phyloP scores from a whole-genome alignment of 2,888 invertebrate species.

The Campopleginae sp. region DNA sequence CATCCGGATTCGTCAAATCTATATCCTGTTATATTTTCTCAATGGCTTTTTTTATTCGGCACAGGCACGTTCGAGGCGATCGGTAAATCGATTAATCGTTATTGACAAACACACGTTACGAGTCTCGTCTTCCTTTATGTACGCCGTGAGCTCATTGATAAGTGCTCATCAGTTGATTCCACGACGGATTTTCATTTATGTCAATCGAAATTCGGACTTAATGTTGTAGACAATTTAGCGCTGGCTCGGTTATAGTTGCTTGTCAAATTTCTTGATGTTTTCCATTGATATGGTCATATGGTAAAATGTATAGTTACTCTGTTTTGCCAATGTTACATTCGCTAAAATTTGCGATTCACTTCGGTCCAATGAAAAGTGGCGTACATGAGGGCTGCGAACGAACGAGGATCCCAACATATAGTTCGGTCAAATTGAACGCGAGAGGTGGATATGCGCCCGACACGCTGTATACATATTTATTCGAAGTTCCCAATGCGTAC shows the following conservation, averaged over 20 bases:
- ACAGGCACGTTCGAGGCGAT: too few species aligned
- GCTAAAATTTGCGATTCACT: conserved; percentile 11
- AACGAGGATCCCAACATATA: conserved; percentile 32
- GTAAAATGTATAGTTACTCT: not conserved
- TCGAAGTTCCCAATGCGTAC: conserved; percentile 23
- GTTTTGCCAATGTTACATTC: not conserved
- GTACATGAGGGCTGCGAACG: conserved; percentile 3
- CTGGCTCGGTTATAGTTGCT: not conserved
- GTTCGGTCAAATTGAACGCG: conserved; percentile 18
- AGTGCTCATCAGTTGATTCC: not conserved
- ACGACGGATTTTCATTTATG: not conserved
- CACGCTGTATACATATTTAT: conserved; percentile 37
- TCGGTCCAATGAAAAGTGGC: not conserved
- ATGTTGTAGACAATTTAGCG: conserved; percentile 2
- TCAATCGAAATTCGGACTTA: not conserved
- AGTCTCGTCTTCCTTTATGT: not conserved
- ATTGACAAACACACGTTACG: not conserved
- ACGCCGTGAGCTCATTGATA: not conserved
- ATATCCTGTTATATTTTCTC: not conserved
- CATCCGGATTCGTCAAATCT: not conserved
- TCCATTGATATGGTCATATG: conserved; percentile 8
- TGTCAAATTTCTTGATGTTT: conserved; percentile 14
- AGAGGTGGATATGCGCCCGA: not conserved
- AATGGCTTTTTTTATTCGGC: not conserved
- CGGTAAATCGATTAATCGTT: not conserved